Conservation (phyloP, 2,888 invertebrate species). For the Tipula unca region DNA sequence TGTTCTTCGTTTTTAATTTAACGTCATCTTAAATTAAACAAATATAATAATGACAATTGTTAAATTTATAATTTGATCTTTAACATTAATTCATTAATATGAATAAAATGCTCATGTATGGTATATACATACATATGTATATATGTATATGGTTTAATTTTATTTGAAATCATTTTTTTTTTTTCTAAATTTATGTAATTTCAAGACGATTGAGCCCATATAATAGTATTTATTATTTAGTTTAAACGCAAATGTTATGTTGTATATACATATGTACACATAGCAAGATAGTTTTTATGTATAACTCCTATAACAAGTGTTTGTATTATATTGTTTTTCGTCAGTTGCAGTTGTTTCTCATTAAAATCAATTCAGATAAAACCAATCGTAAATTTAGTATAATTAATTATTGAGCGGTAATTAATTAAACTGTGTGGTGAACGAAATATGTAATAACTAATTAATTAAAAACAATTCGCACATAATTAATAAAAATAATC, state of each 20-base stretch:
- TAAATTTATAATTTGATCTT: conserved; percentile 22
- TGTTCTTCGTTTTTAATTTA: neutral
- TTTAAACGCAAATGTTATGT: neutral
- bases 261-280: neutral
- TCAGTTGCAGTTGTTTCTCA: neutral
- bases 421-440: neutral
- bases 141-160: neutral
- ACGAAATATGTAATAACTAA: too few species aligned
- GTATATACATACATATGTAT: neutral
- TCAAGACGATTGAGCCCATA: neutral
- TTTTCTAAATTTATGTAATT: neutral
- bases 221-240: neutral
- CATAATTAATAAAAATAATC: neutral
- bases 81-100: conserved; percentile 8
- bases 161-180: neutral
- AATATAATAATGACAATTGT: conserved; percentile 42
- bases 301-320: neutral
- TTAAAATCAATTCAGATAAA: neutral
- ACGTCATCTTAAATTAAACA: conserved; percentile 37
- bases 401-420: neutral
- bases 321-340: neutral
- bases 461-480: neutral
- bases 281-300: neutral
- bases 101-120: neutral
- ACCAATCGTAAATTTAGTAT: neutral